Conservation (phyloP, 2,888 invertebrate genomes). For the Mellilla xanthometata region DNA sequence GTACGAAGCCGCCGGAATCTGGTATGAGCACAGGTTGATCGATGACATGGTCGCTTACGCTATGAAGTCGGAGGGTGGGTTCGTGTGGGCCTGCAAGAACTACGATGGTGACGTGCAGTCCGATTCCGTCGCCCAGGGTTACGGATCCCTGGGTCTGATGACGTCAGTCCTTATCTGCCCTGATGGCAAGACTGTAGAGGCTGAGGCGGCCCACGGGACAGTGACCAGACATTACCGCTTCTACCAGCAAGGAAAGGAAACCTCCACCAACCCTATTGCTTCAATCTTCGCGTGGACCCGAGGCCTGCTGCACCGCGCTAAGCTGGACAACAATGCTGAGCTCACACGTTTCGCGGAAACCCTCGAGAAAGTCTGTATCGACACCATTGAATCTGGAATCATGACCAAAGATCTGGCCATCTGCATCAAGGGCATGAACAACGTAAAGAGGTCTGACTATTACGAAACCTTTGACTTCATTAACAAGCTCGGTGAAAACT, state of each 20-base stretch:
- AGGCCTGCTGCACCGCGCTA: constrained; percentile 96
- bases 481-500: constrained; percentile 95
- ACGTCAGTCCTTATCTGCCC: constrained; percentile 98
- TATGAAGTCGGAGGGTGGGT: constrained; percentile 99
- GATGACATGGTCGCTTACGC: constrained; percentile 99
- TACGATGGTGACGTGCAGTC: constrained; percentile 99
- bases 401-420: constrained; percentile 99
- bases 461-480: constrained; percentile 98
- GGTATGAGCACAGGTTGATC: constrained; percentile 99
- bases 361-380: constrained; percentile 94
- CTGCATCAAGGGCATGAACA: constrained; percentile 96
- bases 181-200: constrained; percentile 98
- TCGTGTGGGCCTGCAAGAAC: constrained; percentile 99
- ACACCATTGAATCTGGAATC: constrained; percentile 95
- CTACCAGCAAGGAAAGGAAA: constrained; percentile 97
- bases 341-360: constrained; percentile 92
- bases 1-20: constrained; percentile 93
- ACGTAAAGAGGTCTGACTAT: constrained; percentile 91
- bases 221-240: constrained; percentile 95
- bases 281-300: constrained; percentile 99
- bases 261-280: constrained; percentile 99
- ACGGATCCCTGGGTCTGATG: constrained; percentile 98
- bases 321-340: constrained; percentile 92
- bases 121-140: constrained; percentile 98
- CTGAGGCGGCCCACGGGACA: constrained; percentile 99